Percentiles rank a stretch among this genome's conserved stretches.
Evolutionary conservation across 2,888 invertebrate genomes (phyloP).

Genomic region (Thera britannica): DNA sequence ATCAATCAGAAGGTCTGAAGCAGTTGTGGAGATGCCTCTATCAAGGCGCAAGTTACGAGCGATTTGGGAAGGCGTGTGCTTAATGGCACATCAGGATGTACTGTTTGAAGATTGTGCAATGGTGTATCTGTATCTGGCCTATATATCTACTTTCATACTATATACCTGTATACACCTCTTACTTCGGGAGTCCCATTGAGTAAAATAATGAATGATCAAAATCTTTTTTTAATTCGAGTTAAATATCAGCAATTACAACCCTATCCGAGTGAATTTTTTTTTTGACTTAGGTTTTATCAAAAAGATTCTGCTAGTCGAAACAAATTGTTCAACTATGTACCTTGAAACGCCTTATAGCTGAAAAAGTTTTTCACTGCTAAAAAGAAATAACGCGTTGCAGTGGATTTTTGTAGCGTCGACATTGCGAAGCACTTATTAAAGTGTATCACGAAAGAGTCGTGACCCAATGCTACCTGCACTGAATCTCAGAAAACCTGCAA

Average conservation of each 20-base stretch:
- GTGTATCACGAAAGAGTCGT: slow-evolving; percentile 9
- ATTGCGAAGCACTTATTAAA: background rate
- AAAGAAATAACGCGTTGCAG: background rate
- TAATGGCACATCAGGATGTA: slow-evolving; percentile 44
- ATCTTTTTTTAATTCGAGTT: too few species aligned
- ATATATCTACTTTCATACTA: background rate
- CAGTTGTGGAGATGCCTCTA: slow-evolving; percentile 60
- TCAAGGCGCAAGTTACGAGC: slow-evolving; percentile 52
- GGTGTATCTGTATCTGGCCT: slow-evolving; percentile 9
- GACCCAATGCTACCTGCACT: slow-evolving; percentile 14
- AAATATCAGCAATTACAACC: too few species aligned
- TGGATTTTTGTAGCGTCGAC: background rate
- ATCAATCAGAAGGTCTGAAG: slow-evolving; percentile 70
- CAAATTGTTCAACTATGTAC: background rate
- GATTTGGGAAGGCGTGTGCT: slow-evolving; percentile 38
- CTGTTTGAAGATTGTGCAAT: slow-evolving; percentile 30
- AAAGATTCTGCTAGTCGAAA: too few species aligned
- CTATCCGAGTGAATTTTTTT: too few species aligned
- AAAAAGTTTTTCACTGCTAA: background rate
- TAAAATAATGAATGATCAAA: background rate
- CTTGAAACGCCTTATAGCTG: too few species aligned
- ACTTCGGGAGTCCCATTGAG: background rate
- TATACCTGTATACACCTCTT: background rate
- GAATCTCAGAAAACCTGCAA: slow-evolving; percentile 17
- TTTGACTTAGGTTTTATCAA: too few species aligned